phyloP scores from a whole-genome alignment of 2,113 vertebrate genomes.

The Porphyrio hochstetteri region DNA sequence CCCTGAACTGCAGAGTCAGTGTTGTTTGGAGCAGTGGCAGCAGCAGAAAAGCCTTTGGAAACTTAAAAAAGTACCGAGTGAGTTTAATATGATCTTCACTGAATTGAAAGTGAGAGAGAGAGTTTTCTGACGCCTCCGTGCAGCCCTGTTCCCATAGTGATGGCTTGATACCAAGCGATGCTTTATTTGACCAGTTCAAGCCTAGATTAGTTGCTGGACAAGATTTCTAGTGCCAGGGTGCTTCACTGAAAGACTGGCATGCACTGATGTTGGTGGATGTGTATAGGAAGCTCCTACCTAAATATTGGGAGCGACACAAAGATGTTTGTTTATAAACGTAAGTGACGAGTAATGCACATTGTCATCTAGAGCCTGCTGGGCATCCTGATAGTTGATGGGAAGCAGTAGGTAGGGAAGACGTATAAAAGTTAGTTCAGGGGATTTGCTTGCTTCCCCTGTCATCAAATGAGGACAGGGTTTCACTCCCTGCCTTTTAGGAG shows the following conservation, averaged over 20 bases:
- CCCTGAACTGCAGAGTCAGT: not conserved
- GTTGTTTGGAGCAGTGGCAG: not conserved
- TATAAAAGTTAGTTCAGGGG: not conserved
- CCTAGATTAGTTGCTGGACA: not conserved
- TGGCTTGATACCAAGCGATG: not conserved
- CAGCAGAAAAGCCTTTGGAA: not conserved
- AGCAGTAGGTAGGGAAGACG: not conserved
- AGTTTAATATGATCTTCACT: not conserved
- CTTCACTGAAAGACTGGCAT: not conserved
- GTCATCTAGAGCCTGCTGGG: not conserved
- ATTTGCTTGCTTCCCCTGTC: not conserved
- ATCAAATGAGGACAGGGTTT: not conserved
- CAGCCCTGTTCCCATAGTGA: not conserved
- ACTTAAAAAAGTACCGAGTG: not conserved
- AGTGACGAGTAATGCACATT: not conserved
- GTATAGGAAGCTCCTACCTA: not conserved
- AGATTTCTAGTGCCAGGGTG: not conserved
- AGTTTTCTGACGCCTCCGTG: not conserved
- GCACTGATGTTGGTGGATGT: not conserved
- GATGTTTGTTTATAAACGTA: not conserved
- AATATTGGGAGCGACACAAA: not conserved
- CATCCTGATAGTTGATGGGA: not conserved
- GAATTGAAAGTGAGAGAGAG: not conserved
- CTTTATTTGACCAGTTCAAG: not conserved
- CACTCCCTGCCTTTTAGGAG: not conserved